phyloP scores from a whole-genome alignment of 2,888 invertebrate genomes.

The Eumerus sabulonum region DNA sequence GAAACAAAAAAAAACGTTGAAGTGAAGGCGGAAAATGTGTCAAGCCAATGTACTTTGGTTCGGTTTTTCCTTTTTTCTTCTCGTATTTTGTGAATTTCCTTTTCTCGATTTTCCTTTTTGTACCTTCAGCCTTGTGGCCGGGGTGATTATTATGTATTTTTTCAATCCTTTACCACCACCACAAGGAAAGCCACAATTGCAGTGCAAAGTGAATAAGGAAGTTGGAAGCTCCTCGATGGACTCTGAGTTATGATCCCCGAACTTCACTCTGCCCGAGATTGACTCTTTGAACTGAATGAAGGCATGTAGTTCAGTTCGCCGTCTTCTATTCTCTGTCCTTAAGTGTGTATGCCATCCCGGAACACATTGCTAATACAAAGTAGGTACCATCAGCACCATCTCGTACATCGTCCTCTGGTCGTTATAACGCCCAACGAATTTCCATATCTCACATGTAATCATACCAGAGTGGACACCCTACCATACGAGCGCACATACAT shows the following conservation, averaged over 20 bases:
- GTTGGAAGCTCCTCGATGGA: constrained; percentile 48
- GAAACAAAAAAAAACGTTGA: too few relatives aligned
- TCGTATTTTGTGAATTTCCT: constrained; percentile 2
- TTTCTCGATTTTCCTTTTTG: background rate
- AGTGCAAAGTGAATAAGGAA: constrained; percentile 19
- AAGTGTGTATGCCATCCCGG: constrained; percentile 1
- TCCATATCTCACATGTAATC: too few relatives aligned
- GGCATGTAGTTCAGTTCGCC: too few relatives aligned
- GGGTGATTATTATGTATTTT: constrained; percentile 54
- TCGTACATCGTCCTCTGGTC: background rate
- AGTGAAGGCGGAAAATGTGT: constrained; percentile 62
- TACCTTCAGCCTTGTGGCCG: constrained; percentile 30
- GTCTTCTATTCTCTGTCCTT: too few relatives aligned
- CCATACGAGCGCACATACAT: constrained; percentile 13
- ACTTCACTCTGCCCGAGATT: constrained; percentile 33
- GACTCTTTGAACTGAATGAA: constrained; percentile 53
- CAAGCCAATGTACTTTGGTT: constrained; percentile 66
- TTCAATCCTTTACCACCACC: background rate
- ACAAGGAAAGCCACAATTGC: background rate
- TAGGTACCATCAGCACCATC: constrained; percentile 28
- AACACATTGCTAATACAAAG: constrained; percentile 44
- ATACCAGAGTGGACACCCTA: constrained; percentile 2
- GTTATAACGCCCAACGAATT: background rate
- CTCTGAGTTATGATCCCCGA: constrained; percentile 52
- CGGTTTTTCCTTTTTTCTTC: constrained; percentile 5